Base-by-base conservation (phyloP, 2,113 vertebrate species). In the Dasypus novemcinctus region DNA sequence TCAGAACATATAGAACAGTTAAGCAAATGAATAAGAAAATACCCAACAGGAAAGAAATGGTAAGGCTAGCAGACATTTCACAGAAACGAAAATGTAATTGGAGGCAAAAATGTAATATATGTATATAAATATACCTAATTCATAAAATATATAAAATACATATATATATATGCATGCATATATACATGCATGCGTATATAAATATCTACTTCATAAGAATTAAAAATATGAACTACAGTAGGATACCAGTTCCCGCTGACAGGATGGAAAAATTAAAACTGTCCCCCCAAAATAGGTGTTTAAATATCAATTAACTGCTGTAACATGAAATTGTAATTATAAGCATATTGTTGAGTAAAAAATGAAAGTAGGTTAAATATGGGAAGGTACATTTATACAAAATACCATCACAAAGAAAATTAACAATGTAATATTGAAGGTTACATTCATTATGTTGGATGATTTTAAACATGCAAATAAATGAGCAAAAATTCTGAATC, bases 301-400 rank as follows among this genome's bases (percentile, higher is more conserved):
- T 43, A 5, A 29, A 1, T 8, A 7, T 52, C 33, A 5, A 11
- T 6, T 21, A 0, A 31, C 1, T 1, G 23, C 8, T 46, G 7
- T 20, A 27, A 20, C 2, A 18, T 49, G 66, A 46, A 29, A 46
- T n/a, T 20, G 38, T 9, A 15, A 29, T 46, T 72, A 59, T 4
- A 23, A 46, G 49, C 10, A 21, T 61, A 13, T 43, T 21, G 23
- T 13, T 72, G 89, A 82, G 23, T 36, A 27, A 82, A 61, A 29
- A 71, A n/a, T 21, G 6, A 10, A 9, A 46, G 46, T 5, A 10
- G 15, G 11, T 29, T 36, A 31, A 3, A 7, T 31, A 15, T 82
- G 21, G 25, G 43, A 36, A 61, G 15, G 23, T 31, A 10, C n/a
- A 29, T 61, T 46, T 61, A 72, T 17, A 31, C 17, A 72, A 49